Evolutionary conservation across 2,113 vertebrate genomes (phyloP), one percentile per base, ranked within the genome.

Genomic region (Podiceps cristatus): DNA sequence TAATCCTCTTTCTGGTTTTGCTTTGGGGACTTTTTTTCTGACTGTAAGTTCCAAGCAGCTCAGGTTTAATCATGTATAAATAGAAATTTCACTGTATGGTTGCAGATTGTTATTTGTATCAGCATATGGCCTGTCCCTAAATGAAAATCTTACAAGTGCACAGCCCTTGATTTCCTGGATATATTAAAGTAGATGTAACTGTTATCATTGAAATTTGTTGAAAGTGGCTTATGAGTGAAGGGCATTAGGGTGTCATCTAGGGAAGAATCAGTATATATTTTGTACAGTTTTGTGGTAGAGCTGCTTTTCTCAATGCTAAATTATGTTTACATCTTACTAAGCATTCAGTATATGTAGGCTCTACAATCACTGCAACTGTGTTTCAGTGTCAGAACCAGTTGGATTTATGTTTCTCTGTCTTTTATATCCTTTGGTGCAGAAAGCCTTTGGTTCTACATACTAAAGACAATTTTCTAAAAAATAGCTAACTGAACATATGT

Each of bases 81-180:
- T 80, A 97, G 59, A 64, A 90, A 24, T 94, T 94, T 98, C 88
- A 96, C 96, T 97, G 52, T 92, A 92, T 92, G 82, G 67, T 95
- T 97, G 96, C 76, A 96, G 78, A 81, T 93, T 95, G 86, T 96
- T 94, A 45, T 73, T 97, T 98, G 88, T 96, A 89, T 71, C 67
- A 66, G 96, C 76, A 63, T 90, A 87, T 33, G 50, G 13, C 50
- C 42, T 76, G 31, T 88, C 16, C n/a, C 17, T n/a, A 42, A 92
- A 74, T 74, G 63, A 87, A 95, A 96, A 94, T 92, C 37, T 37
- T 37, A 91, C 52, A 96, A 91, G 75, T 60, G 68, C 22, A 73
- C 31, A 75, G 88, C 78, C 67, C 69, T 96, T 55, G 22, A 93
- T 68, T 97, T 97, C 81, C 68, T 96, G 84, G 14, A 37, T 90